These are phyloP conservation scores for Esperia sulphurella DNA, from an alignment of 2,888 invertebrate species.

Conservation along the genomic window DNA sequence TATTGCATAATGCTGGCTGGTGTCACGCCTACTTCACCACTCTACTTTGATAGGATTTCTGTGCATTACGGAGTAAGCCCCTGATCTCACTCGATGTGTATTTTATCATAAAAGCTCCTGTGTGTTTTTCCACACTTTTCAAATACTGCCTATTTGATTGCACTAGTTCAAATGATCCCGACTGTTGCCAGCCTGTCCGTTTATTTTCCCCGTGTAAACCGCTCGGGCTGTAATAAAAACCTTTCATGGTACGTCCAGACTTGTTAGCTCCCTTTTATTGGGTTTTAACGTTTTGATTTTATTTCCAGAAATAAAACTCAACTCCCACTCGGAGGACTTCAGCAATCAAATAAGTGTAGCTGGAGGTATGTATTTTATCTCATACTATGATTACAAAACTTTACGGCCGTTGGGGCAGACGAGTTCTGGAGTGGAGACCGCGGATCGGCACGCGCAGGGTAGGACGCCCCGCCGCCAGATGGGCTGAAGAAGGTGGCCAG, in stretches of 20 bases:
- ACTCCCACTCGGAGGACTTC: slow-evolving; percentile 71
- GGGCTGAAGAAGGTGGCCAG: too few relatives aligned
- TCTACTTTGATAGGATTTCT: too few relatives aligned
- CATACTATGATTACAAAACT: too few relatives aligned
- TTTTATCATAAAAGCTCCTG: not conserved
- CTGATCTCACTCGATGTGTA: not conserved
- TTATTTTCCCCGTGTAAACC: not conserved
- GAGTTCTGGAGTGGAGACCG: too few relatives aligned
- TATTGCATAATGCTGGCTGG: too few relatives aligned
- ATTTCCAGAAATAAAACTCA: slow-evolving; percentile 76
- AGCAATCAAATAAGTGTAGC: slow-evolving; percentile 79
- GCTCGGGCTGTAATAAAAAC: not conserved
- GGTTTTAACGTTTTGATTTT: slow-evolving; percentile 14
- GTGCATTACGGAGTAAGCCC: too few relatives aligned
- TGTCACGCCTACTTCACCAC: too few relatives aligned
- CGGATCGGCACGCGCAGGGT: too few relatives aligned
- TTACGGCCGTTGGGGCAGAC: too few relatives aligned
- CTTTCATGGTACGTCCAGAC: not conserved
- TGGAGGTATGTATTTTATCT: slow-evolving; percentile 62
- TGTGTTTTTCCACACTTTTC: not conserved
- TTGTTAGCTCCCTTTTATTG: slow-evolving; percentile 3
- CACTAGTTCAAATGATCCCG: not conserved
- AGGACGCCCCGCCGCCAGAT: too few relatives aligned
- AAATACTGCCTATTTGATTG: not conserved
- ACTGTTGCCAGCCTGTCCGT: not conserved